Evolutionary conservation across 30 jellyfish, hydroid and myxozoan species (phyloP), one percentile per base, ranked within the genome.

Genomic region (Aurelia sp.): DNA sequence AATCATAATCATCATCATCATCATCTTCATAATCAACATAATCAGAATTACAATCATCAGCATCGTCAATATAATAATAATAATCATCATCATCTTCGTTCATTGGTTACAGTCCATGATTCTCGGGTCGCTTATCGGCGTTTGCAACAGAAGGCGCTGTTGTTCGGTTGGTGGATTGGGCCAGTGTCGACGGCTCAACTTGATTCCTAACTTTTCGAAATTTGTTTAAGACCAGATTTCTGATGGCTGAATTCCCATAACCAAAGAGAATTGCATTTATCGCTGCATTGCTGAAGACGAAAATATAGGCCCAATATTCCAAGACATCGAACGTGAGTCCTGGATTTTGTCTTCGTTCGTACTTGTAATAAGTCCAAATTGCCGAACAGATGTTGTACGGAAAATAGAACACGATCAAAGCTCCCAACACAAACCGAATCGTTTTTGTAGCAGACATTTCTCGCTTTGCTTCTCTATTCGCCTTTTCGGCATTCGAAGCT

Each of bases 301-400:
- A 15, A 33, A 79, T 17, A 50, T 63, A 79, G 12, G 90, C 69
- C 81, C 57, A 65, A 48, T 33, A 30, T 37, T 19, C 67, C 22
- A 51, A 8, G 16, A 66, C 47, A 22, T 60, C 66, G 11, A 79
- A 67, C 53, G 21, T 30, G 7, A 50, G n/a, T n/a, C 74, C 67
- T 3, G 81, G 74, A 15, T 64, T 17, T 18, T 51, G 3, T 9
- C 35, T 17, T 17, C 15, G 59, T 17, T 64, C 67, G 61, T 40
- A 63, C 58, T 47, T 40, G 62, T 60, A 11, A 22, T 23, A 79
- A 35, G 73, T 31, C 81, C 65, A 20, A 20, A 64, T 18, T 37
- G 81, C 71, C 0, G 90, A 11, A 19, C 60, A 15, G 22, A 79
- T 66, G 81, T 79, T 79, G 82, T 22, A 79, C 52, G 81, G 90